Evolutionary conservation across 2,113 vertebrate genomes (phyloP), one percentile per base, ranked within the genome.

Genomic region (Etheostoma spectabile): DNA sequence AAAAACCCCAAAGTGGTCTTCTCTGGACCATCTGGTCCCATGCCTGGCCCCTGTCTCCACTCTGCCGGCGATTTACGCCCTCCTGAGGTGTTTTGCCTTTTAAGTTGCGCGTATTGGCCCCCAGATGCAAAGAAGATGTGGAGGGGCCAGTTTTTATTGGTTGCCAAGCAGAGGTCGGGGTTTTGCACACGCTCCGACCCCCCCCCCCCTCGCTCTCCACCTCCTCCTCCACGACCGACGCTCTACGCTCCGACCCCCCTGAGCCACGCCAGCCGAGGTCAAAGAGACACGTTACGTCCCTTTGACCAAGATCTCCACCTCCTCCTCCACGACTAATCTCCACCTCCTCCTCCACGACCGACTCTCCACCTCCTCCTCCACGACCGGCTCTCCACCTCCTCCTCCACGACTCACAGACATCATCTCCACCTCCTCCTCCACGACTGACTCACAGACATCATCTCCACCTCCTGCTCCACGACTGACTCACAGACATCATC

Each of bases 51-150:
- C 89, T 85, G 91, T 91, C 92, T 93, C 86, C 82, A 87, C 75
- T 83, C 72, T 77, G 87, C 87, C 75, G 74, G 85, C 87, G 78
- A 92, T 94, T 93, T 91, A 94, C 90, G 89, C 89, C 93, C 91
- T 92, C 88, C 89, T 91, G 93, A 93, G 89, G 93, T 93, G 93
- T 92, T 91, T 93, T 61, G 77, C 87, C 88, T 95, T 95, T 94
- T 90, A 93, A 94, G 92, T 87, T 27, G 61, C 66, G 87, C 90
- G 84, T 95, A 94, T 95, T 94, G 92, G 89, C 90, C 90, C 85
- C 89, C 93, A 95, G 91, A 94, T 94, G 92, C 85, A 91, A 90
- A 88, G 92, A 93, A 95, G 83, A 92, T 94, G 93, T 90, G 88
- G 85, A 80, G 88, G 88, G 91, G 72, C 81, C 81, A 85, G 74